Base-by-base conservation (phyloP, 2,888 invertebrate species). In the Margaritifera margaritifera region DNA sequence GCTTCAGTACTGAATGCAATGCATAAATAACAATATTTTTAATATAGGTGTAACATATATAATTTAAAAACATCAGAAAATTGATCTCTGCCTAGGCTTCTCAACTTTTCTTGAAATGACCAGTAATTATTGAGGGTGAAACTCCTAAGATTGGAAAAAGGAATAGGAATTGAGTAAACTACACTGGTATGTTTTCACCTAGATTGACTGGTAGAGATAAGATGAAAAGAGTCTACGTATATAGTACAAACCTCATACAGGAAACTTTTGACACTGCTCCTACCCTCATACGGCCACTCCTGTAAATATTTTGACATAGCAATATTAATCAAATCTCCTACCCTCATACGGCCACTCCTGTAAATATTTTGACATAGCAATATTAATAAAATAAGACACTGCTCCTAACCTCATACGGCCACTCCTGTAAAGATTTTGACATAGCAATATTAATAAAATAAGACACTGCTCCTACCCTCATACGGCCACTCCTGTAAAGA, bases 181-280 rank as follows among this genome's bases (percentile, higher is more conserved):
- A 42, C 15, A 15, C 42, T 15, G 15, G 3, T 3, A 42, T 42
- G 42, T 42, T 42, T 42, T 42, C 2, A 15, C 42, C 42, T 42
- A 11, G 15, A 42, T 15, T 1, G 42, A 2, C 42, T 42, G 15
- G 15, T 42, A 42, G 42, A 42, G 42, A 11, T 3, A 42, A 42
- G 11, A 42, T 42, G 42, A 11, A 4, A n/a, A 42, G 11, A 15
- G 42, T 15, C 42, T 11, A 42, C 15, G 11, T 22, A 22, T 22
- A 6, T 6, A 22, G 25, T 24, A 56, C 72, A 79, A 79, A 91
- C 91, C 87, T 92, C 91, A 83, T 91, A 92, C n/a, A 92, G 84
- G 83, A 91, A 92, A 20, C 88, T 80, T 79, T 91, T 91, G n/a
- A 86, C 83, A 52, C 73, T 74, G n/a, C 71, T 71, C 75, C 90